Base-by-base conservation (phyloP, 2,888 invertebrate species). In the Drosophila kokeensis region DNA sequence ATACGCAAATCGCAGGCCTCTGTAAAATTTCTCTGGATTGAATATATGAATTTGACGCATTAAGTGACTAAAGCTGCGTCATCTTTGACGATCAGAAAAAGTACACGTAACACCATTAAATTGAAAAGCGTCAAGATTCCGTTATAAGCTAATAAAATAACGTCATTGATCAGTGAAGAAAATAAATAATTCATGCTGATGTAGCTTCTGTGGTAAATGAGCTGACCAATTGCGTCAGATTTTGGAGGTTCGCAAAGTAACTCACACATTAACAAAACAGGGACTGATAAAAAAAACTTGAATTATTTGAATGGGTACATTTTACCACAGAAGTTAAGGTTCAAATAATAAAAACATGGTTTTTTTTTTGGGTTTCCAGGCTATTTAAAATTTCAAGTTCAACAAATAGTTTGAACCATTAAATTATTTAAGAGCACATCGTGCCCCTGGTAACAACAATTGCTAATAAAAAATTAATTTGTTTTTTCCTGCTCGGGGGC, bases 361-460 rank as follows among this genome's bases (percentile, higher is more conserved):
- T 8, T 38, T 15, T 38, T 24, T 24, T 24, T 42, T 11, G 15
- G n/a, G 18, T 30, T 36, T 29, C 11, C 13, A 38, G 48, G 38
- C 54, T 49, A 49, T 49, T 67, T 40, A 5, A 27, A 66, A 36
- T 48, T 27, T 21, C 13, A 21, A 38, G 67, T 49, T 60, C 52
- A 52, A 29, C 42, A 55, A 63, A 42, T 69, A 69, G 42, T 68
- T 57, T 68, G 69, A 58, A 69, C 61, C 81, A 71, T 63, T 63
- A 65, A 27, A 21, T 57, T 34, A 6, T 42, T 27, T 29, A 40
- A 54, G 30, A 52, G 29, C 8, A 30, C 50, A 27, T 40, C 48
- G 42, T 27, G 42, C 60, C 67, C 64, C 58, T 80, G 62, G 69
- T 66, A 76, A 80, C 71, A 79, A 67, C 34, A 34, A 29, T 34